Conservation (phyloP, 1,140 invertebrate species). For the Drosophila bocki region DNA sequence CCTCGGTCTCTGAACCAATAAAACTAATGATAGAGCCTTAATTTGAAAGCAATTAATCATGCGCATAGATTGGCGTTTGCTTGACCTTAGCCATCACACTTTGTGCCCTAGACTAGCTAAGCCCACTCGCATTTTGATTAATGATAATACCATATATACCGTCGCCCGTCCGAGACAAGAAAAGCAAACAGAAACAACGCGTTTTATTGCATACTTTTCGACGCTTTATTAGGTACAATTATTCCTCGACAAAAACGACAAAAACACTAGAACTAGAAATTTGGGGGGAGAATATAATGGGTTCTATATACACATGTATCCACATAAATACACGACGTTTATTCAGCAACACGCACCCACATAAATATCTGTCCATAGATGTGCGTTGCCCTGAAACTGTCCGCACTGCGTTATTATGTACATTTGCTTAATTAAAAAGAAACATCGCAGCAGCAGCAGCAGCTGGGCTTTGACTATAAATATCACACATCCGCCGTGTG, state of each 20-base stretch:
- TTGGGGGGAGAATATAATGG: constrained; percentile 23
- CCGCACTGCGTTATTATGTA: constrained; percentile 42
- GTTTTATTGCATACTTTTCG: constrained; percentile 64
- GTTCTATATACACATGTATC: constrained; percentile 38
- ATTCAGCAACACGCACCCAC: constrained; percentile 36
- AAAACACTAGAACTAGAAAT: constrained; percentile 24
- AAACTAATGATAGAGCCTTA: constrained; percentile 30
- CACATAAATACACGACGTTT: constrained; percentile 34
- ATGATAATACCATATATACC: constrained; percentile 29
- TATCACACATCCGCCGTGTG: constrained; percentile 72
- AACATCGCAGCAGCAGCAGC: constrained; percentile 27
- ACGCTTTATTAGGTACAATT: constrained; percentile 63
- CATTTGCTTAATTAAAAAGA: constrained; percentile 76
- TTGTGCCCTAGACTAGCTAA: background rate
- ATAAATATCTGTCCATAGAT: constrained; percentile 12
- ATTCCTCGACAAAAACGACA: constrained; percentile 19
- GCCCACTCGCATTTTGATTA: constrained; percentile 54
- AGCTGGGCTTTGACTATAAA: constrained; percentile 59
- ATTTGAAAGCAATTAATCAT: constrained; percentile 39
- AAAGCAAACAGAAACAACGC: constrained; percentile 17
- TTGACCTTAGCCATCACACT: constrained; percentile 44
- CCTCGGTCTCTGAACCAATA: background rate
- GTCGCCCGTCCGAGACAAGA: constrained; percentile 4
- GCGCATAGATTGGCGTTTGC: constrained; percentile 34
- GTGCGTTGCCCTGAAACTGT: constrained; percentile 2